A percentile compares a stretch with the other conserved stretches of the same genome.
Conservation (phyloP, 1,140 invertebrate species). For the Drosophila triauraria region DNA sequence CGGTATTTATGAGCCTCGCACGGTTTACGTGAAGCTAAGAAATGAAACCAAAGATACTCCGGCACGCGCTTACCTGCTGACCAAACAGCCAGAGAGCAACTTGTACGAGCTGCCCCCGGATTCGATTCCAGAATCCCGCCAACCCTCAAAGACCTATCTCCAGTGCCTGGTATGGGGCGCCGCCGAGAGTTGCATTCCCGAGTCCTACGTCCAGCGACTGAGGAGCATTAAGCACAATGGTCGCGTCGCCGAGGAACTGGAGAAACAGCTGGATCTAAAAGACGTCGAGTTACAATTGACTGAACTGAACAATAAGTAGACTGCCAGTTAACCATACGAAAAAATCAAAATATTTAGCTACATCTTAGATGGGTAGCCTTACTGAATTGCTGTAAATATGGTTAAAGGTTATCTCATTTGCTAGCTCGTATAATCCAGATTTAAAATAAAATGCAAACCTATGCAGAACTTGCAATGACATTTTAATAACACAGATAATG, state of each 20-base stretch:
- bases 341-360: no score
- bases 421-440: background rate
- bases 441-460: no score
- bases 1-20: slow-evolving; percentile 54
- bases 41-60: slow-evolving; percentile 14
- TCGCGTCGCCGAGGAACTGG: slow-evolving; percentile 28
- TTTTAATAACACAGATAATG: background rate
- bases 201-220: slow-evolving; percentile 57
- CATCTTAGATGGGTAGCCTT: no score
- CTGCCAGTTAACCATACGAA: no score
- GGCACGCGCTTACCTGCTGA: slow-evolving; percentile 62
- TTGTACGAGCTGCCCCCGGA: slow-evolving; percentile 35
- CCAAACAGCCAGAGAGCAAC: slow-evolving; percentile 57
- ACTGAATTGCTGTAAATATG: no score
- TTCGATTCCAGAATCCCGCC: slow-evolving; percentile 32
- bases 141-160: slow-evolving; percentile 76
- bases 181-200: slow-evolving; percentile 64
- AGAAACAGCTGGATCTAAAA: slow-evolving; percentile 49
- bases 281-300: slow-evolving; percentile 19
- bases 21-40: slow-evolving; percentile 45
- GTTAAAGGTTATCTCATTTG: no score
- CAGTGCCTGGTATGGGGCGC: slow-evolving; percentile 76
- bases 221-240: slow-evolving; percentile 68
- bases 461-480: no score
- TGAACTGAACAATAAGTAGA: background rate